Evolutionary conservation across 1,140 invertebrate genomes (phyloP).

Genomic region (Brachionus rubens): DNA sequence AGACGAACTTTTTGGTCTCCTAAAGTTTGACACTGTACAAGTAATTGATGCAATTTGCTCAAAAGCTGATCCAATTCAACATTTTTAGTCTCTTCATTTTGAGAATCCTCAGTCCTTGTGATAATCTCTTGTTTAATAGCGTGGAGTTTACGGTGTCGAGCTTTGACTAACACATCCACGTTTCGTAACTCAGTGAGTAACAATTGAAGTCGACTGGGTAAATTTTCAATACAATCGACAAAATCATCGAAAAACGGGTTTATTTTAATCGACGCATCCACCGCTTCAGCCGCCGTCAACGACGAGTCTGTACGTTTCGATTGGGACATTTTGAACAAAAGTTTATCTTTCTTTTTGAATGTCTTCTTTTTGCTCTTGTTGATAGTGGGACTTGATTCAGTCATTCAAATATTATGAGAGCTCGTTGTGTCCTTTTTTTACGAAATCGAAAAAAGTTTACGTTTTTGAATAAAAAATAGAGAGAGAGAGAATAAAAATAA

Average conservation of each 20-base stretch:
- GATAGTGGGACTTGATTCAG: too few species aligned
- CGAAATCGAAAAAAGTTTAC: too few species aligned
- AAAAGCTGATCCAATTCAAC: not conserved
- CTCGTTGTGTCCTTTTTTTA: too few species aligned
- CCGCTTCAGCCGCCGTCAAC: too few species aligned
- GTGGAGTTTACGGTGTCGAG: not conserved
- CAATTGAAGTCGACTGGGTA: conserved; percentile 18
- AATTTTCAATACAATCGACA: conserved; percentile 37
- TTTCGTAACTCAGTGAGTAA: not conserved
- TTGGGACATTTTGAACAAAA: not conserved
- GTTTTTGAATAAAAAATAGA: too few species aligned
- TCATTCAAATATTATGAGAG: too few species aligned
- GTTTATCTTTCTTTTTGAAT: too few species aligned
- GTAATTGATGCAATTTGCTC: conserved; percentile 1
- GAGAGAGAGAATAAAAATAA: not conserved
- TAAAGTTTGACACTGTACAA: conserved; percentile 36
- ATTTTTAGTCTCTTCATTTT: not conserved
- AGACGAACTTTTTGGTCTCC: conserved; percentile 37
- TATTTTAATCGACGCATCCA: conserved; percentile 11
- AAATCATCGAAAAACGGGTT: conserved; percentile 9
- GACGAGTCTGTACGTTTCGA: too few species aligned
- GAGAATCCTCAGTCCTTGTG: not conserved
- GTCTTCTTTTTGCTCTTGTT: too few species aligned
- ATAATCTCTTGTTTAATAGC: not conserved
- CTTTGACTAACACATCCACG: conserved; percentile 18